Evolutionary conservation across 2,888 invertebrate genomes (phyloP), one percentile per base, ranked within the genome.

Genomic region (Bembecia ichneumoniformis): DNA sequence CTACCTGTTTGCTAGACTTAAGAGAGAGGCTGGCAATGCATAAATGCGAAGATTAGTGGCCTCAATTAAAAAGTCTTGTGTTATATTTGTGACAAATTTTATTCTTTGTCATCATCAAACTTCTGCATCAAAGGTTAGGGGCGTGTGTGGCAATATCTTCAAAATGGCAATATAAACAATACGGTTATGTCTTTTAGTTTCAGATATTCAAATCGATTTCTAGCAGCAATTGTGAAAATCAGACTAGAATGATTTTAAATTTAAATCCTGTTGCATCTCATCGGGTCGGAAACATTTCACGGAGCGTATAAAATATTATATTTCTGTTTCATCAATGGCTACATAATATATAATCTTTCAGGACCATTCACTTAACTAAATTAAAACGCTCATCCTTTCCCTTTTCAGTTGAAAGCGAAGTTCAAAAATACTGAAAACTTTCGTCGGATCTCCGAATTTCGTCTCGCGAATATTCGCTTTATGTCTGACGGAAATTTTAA

Each of bases 331-430:
- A 14, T 13, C 40, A n/a, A 40, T 13, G 14, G 5, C 40, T 40
- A 40, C 40, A 40, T 40, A 67, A 73, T 66, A 71, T 70, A 71
- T 67, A 63, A 67, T 59, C 60, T 14, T 54, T 58, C 59, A 58
- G 60, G 15, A 17, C 59, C 65, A 60, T 69, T 72, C 77, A 77
- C 77, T 77, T 75, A 70, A 69, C 72, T 62, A 72, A 76, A 77
- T 77, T 75, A 75, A 76, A 69, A 62, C 67, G 62, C 63, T 64
- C 59, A 62, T 58, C 57, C 59, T 54, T 47, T 47, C 46, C 35
- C 47, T 40, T 50, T 43, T 16, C 61, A 52, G 59, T 57, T 64
- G 63, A 65, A 66, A 68, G 66, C 60, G 57, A 59, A 70, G 63
- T 70, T 69, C 63, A 61, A 64, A 69, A 74, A 74, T 71, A 69